Base-by-base conservation (phyloP, 2,888 invertebrate species). In the Erpobdella octoculata region DNA sequence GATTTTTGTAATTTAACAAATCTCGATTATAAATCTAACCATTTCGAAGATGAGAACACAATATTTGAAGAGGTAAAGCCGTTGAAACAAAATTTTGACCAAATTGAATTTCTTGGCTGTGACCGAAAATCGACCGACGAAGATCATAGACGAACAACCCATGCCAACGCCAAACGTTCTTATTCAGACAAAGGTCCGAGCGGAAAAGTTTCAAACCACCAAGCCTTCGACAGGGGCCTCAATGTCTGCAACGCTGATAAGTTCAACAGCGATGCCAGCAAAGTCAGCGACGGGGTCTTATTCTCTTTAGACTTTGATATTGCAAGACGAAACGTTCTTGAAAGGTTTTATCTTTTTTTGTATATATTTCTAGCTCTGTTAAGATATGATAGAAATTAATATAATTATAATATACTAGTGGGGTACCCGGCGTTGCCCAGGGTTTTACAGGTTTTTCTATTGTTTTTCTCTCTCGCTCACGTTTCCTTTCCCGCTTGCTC, bases 241-340 rank as follows among this genome's bases (percentile, higher is more conserved):
- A 31, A n/a, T 6, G 28, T 35, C 5, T 33, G 33, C 33, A 62
- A 62, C 31, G 31, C 62, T 41, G 46, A 41, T 41, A 12, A 41
- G 12, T n/a, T n/a, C n/a, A 12, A 15, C 46, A 12, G 12, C n/a
- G 46, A 41, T 15, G 12, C n/a, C 46, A 41, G n/a, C 46, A 41
- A 41, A 41, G 12, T 41, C 46, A 41, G n/a, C n/a, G 12, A n/a
- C 62, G 53, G 53, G 28, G 62, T 33, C 62, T 62, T 62, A 62
- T 31, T 62, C 33, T n/a, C 62, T 53, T 53, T 53, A 62, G 62
- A 62, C 62, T 62, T 62, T n/a, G 62, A 31, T 8, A n/a, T n/a
- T n/a, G 35, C 35, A 6, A n/a, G 35, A 28, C 62, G 33, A 62
- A 62, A 33, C 35, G n/a, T 62, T 1, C 2, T n/a, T n/a, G 62